These are phyloP conservation scores for Eupithecia centaureata DNA, from an alignment of 2,888 invertebrate species.

Conservation along the genomic window DNA sequence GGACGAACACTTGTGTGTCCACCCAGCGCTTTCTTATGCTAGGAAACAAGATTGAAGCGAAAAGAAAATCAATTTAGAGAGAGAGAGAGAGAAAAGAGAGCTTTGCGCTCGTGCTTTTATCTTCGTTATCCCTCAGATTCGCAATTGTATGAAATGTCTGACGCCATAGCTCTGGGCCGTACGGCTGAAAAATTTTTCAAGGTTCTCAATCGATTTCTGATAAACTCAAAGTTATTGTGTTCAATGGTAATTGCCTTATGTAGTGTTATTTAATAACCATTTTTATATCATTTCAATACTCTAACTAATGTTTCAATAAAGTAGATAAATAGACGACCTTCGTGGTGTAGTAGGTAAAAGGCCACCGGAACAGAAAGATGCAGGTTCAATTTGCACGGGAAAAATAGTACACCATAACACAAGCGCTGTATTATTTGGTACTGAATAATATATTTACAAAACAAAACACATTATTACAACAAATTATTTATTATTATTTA, in stretches of 20 bases:
- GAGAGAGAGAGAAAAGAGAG: no score
- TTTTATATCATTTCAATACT: neutral
- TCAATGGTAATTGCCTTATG: neutral
- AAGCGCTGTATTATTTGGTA: neutral
- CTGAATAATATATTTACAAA: no score
- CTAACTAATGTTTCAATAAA: neutral
- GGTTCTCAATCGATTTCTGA: conserved; percentile 1
- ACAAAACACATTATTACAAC: no score
- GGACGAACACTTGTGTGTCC: no score
- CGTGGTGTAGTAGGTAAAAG: neutral
- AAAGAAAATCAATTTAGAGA: no score
- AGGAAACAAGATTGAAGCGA: no score
- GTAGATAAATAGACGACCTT: neutral
- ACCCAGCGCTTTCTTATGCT: no score
- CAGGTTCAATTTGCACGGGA: neutral
- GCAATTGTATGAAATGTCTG: neutral
- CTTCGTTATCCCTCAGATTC: neutral
- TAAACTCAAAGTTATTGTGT: neutral
- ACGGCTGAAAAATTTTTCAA: neutral
- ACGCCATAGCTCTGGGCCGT: neutral
- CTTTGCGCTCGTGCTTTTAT: no score
- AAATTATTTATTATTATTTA: no score
- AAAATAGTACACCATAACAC: neutral
- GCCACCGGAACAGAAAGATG: neutral
- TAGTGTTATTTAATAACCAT: conserved; percentile 1